A percentile compares a stretch with the other conserved stretches of the same genome.
These are phyloP conservation scores for Xiphias gladius DNA, from an alignment of 2,113 vertebrate species.

Conservation along the genomic window DNA sequence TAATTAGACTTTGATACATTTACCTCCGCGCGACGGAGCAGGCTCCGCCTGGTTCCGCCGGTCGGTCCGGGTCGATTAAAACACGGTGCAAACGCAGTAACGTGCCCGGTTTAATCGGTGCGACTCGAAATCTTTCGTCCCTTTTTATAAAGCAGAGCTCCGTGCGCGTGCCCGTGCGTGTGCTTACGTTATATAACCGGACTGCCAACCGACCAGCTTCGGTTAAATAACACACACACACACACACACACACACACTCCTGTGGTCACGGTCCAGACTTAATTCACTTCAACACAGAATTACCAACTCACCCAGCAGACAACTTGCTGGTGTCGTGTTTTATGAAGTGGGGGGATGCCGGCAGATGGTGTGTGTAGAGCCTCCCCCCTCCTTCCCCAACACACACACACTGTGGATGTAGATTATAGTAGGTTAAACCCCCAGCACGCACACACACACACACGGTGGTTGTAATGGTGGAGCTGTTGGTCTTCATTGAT, in stretches of 20 bases:
- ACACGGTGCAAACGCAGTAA: background rate
- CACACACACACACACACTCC: slow-evolving; percentile 28
- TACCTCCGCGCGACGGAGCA: too few species aligned
- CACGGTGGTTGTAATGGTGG: background rate
- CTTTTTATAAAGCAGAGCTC: slow-evolving; percentile 9
- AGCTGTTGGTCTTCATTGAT: slow-evolving; percentile 1
- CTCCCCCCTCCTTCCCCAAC: background rate
- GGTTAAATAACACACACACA: slow-evolving; percentile 43
- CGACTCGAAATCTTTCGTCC: background rate
- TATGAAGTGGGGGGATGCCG: slow-evolving; percentile 60
- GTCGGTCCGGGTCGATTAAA: background rate
- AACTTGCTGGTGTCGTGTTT: slow-evolving; percentile 47
- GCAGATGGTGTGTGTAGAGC: slow-evolving; percentile 73
- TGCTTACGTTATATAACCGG: slow-evolving; percentile 55
- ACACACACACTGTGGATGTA: slow-evolving; percentile 45
- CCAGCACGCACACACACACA: slow-evolving; percentile 1
- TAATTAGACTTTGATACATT: too few species aligned
- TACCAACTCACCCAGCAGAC: background rate
- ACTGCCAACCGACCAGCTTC: slow-evolving; percentile 8
- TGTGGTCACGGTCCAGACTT: background rate
- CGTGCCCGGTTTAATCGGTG: background rate
- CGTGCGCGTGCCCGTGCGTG: slow-evolving; percentile 1
- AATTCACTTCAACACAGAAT: background rate
- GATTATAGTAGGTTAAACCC: slow-evolving; percentile 65
- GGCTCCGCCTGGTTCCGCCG: background rate